phyloP scores from a whole-genome alignment of 2,888 invertebrate genomes.

The Chymomyza procnemis region DNA sequence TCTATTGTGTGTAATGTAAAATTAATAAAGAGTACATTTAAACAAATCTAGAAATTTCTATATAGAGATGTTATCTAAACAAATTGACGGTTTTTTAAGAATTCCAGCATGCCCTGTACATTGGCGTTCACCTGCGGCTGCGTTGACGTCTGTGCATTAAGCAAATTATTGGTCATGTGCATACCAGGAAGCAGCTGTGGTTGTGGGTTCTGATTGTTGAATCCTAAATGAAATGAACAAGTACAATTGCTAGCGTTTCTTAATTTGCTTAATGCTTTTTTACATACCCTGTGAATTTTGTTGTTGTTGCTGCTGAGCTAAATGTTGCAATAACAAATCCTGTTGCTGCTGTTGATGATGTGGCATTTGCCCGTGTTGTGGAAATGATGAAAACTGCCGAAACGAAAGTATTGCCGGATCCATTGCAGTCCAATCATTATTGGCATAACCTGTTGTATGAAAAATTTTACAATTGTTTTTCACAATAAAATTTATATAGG shows the following conservation, averaged over 20 bases:
- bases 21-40: constrained; percentile 62
- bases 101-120: constrained; percentile 76
- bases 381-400: constrained; percentile 78
- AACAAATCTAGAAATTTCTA: constrained; percentile 59
- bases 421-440: constrained; percentile 92
- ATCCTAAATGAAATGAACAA: constrained; percentile 50
- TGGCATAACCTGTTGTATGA: constrained; percentile 78
- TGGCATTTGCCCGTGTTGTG: constrained; percentile 74
- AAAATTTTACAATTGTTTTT: background rate
- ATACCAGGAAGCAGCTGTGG: constrained; percentile 63
- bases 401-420: constrained; percentile 90
- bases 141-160: constrained; percentile 74
- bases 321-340: constrained; percentile 77
- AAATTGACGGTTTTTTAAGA: constrained; percentile 75
- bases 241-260: background rate
- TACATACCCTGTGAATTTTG: constrained; percentile 68
- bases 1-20: constrained; percentile 53
- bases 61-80: constrained; percentile 69
- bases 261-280: background rate
- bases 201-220: constrained; percentile 67
- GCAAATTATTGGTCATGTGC: constrained; percentile 73
- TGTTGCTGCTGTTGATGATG: constrained; percentile 70
- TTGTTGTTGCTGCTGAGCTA: constrained; percentile 64
- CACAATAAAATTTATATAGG: background rate
- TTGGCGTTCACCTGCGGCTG: constrained; percentile 75